These are phyloP conservation scores for Piscicola geometra DNA, from an alignment of 2,888 invertebrate genomes.

Conservation along the genomic window DNA sequence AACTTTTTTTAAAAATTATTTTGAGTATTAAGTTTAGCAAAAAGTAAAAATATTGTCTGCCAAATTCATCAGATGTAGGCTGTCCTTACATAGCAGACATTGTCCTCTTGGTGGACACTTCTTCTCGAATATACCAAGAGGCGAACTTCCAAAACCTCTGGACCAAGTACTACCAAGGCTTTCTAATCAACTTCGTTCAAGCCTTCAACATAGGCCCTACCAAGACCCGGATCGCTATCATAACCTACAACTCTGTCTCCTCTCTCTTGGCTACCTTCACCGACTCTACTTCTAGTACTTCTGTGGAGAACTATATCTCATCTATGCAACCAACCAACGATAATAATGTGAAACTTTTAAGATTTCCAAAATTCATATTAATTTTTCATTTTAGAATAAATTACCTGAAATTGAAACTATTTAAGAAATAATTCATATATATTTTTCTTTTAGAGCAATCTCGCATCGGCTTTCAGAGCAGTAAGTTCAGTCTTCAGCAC, in stretches of 20 bases:
- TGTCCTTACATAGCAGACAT: conserved; percentile 38
- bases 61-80: conserved; percentile 37
- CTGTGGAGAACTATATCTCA: conserved; percentile 17
- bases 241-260: conserved; percentile 24
- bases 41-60: not conserved
- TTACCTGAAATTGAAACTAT: too few relatives aligned
- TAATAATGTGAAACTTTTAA: conserved; percentile 37
- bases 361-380: too few relatives aligned
- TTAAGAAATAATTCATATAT: too few relatives aligned
- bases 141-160: conserved; percentile 32
- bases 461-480: conserved; percentile 6
- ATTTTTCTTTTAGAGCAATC: not conserved
- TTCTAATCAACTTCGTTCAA: conserved; percentile 29
- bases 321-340: conserved; percentile 24
- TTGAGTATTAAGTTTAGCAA: not conserved
- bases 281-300: not conserved
- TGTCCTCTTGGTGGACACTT: conserved; percentile 39
- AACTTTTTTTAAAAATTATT: not conserved
- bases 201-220: conserved; percentile 25
- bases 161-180: conserved; percentile 32
- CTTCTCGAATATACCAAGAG: conserved; percentile 34
- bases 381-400: too few relatives aligned
- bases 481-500: not conserved
- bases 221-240: conserved; percentile 20
- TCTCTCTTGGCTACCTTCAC: conserved; percentile 3